Conservation (phyloP, 2,888 invertebrate genomes). For the Sminthurides aquaticus region DNA sequence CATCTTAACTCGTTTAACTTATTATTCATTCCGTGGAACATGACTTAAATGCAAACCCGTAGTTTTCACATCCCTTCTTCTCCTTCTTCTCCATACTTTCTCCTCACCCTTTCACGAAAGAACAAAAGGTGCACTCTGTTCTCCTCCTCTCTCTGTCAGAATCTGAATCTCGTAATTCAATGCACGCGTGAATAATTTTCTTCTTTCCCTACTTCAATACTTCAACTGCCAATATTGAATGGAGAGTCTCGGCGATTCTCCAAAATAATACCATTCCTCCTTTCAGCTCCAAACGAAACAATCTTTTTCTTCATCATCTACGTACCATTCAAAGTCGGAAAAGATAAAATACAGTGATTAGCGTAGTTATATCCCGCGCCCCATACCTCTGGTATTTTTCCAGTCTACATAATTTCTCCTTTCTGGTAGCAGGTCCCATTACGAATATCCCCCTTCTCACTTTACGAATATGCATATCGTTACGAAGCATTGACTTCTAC, state of each 20-base stretch:
- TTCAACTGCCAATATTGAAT: no score
- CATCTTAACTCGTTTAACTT: conserved; percentile 14
- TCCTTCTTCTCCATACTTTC: not conserved
- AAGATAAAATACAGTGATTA: no score
- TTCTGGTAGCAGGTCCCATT: no score
- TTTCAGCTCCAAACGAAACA: not conserved
- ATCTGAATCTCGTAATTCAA: not conserved
- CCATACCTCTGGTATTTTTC: no score
- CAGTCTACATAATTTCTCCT: no score
- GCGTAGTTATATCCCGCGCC: no score
- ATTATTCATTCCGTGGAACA: conserved; percentile 15
- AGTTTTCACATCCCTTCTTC: not conserved
- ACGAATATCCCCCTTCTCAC: no score
- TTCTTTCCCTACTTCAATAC: not conserved
- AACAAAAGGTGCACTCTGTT: not conserved
- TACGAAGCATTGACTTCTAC: no score
- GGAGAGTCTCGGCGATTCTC: not conserved
- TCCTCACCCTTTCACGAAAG: no score
- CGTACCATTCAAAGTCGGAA: not conserved
- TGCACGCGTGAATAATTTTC: not conserved
- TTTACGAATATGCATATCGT: no score
- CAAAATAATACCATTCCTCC: not conserved
- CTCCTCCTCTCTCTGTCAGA: not conserved
- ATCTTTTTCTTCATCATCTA: not conserved
- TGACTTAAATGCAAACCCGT: not conserved